Percentiles rank a stretch among this genome's conserved stretches.
Conservation (phyloP, 2,113 vertebrate genomes). For the Dunckerocampus dactyliophorus region DNA sequence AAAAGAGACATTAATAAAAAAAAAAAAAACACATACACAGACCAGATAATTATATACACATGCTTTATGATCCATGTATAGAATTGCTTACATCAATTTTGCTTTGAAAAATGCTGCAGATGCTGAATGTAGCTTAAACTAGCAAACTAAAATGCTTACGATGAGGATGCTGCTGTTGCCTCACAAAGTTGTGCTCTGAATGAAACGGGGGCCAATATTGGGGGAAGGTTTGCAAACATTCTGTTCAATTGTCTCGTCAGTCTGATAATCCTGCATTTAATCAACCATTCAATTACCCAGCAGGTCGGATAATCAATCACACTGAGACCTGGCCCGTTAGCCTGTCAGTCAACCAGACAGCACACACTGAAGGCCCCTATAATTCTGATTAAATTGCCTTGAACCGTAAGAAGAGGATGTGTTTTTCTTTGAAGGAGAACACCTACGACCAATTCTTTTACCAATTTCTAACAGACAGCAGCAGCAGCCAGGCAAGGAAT, state of each 20-base stretch:
- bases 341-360: conserved; percentile 12
- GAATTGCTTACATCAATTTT: too few species aligned
- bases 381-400: conserved; percentile 30
- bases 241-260: neutral
- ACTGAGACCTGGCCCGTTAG: conserved; percentile 8
- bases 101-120: too few species aligned
- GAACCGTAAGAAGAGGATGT: conserved; percentile 16
- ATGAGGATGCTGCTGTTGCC: too few species aligned
- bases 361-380: conserved; percentile 13
- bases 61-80: neutral
- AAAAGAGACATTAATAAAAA: neutral
- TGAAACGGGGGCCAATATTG: too few species aligned
- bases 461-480: conserved; percentile 20
- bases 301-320: conserved; percentile 36
- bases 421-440: conserved; percentile 26
- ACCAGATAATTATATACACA: neutral
- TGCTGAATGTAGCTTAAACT: too few species aligned
- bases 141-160: too few species aligned
- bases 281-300: conserved; percentile 39
- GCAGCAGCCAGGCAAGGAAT: neutral
- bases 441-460: conserved; percentile 13
- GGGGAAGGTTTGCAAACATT: too few species aligned
- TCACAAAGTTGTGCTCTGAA: too few species aligned
- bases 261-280: neutral
- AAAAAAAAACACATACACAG: neutral